Evolutionary conservation across 2,113 vertebrate genomes (phyloP), one percentile per base, ranked within the genome.

Genomic region (Gobio gobio): DNA sequence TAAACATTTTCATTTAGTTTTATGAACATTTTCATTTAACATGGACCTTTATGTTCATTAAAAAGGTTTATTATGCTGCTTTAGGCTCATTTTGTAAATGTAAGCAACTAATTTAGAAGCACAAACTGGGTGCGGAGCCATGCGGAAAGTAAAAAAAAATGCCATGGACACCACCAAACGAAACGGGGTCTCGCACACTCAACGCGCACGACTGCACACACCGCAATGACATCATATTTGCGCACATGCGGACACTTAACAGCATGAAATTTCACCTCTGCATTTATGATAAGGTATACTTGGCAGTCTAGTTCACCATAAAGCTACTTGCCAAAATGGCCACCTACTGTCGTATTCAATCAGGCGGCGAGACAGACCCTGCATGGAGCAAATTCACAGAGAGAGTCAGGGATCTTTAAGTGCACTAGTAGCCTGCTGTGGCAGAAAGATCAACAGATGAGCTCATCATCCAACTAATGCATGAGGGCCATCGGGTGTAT

Each of bases 361-460:
- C 61, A 68, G 45, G n/a, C 18, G 18, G 61, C 14, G 40, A 40
- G 79, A 54, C 63, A 29, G 63, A 14, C 47, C 9, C 78, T 29
- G 22, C 40, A 80, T 18, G 58, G n/a, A 16, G 40, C 58, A 59
- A 63, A 40, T 64, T 26, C 59, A 26, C 16, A 29, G 40, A 64
- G 24, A 82, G 26, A 82, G 33, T 36, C 29, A 58, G 22, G 47
- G 33, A 82, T 58, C 33, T 82, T 26, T 47, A 51, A 81, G 61
- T 29, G 78, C 78, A 81, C 43, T 49, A 80, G 61, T 26, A 64
- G 18, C 78, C 78, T 80, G 78, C 59, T 80, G 59, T 13, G 47
- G 18, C 9, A 13, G 12, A 82, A 20, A 70, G 26, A 82, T 54
- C 26, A 82, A 68, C 29, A 82, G 47, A 82, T 82, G 61, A 70